Percentiles rank a stretch among this genome's conserved stretches.
These are phyloP conservation scores for Sander vitreus DNA, from an alignment of 2,113 vertebrate species.

Conservation along the genomic window DNA sequence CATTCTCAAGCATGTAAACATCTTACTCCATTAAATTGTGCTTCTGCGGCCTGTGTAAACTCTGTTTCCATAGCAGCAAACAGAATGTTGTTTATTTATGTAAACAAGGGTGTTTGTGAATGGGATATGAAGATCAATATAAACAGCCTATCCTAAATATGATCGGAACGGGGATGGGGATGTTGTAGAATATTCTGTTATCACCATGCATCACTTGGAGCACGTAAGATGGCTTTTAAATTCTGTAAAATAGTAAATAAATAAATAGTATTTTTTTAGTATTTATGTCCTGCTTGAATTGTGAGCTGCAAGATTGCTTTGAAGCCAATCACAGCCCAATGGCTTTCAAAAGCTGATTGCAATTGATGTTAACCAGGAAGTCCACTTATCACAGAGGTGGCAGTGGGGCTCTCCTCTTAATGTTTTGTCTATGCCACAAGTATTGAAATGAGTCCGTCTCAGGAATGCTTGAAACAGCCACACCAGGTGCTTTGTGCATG, in stretches of 20 bases:
- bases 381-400: conserved; percentile 59
- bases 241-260: neutral
- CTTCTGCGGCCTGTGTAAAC: conserved; percentile 56
- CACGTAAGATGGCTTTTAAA: conserved; percentile 31
- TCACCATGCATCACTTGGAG: conserved; percentile 35
- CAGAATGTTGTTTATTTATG: conserved; percentile 71
- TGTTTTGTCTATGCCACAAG: conserved; percentile 67
- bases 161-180: conserved; percentile 20
- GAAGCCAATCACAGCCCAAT: conserved; percentile 48
- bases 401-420: conserved; percentile 29
- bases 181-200: conserved; percentile 21
- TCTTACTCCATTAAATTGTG: conserved; percentile 64
- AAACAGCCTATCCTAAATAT: conserved; percentile 56
- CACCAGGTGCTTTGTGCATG: conserved; percentile 48
- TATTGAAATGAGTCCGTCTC: conserved; percentile 32
- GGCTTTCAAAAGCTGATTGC: conserved; percentile 62
- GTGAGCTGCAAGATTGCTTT: conserved; percentile 50
- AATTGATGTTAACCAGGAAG: conserved; percentile 55
- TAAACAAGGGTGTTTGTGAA: conserved; percentile 74
- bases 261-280: neutral
- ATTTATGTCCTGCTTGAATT: conserved; percentile 36
- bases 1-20: conserved; percentile 63
- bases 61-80: conserved; percentile 70
- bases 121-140: conserved; percentile 67
- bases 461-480: conserved; percentile 41